phyloP scores from a whole-genome alignment of 2,797 vertebrate species.

The Brotula barbata region DNA sequence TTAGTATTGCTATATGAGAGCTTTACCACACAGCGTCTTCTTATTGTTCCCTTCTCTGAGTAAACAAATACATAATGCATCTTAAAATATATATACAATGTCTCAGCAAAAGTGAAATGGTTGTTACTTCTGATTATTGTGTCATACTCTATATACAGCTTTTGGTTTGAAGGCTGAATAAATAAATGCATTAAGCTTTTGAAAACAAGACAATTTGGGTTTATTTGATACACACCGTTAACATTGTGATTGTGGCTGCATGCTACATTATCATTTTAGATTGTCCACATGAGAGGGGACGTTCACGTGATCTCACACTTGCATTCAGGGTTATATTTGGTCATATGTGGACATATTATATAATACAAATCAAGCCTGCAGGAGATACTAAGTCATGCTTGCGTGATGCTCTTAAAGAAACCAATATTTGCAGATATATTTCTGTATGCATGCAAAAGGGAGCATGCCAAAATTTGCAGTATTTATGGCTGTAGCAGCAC shows the following conservation, averaged over 20 bases:
- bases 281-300: background rate
- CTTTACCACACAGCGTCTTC: background rate
- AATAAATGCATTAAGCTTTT: background rate
- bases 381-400: constrained; percentile 32
- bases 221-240: background rate
- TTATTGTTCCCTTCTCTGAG: background rate
- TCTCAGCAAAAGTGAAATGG: background rate
- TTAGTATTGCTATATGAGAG: background rate
- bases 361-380: constrained; percentile 56
- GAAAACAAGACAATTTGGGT: background rate
- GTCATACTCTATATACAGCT: background rate
- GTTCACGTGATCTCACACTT: constrained; percentile 1
- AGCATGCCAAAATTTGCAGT: constrained; percentile 22
- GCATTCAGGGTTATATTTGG: constrained; percentile 25
- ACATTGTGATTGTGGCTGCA: background rate
- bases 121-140: constrained; percentile 3
- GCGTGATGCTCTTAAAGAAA: constrained; percentile 31
- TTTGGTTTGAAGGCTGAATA: background rate
- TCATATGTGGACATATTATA: constrained; percentile 58
- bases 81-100: background rate
- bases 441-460: background rate
- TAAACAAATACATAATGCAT: background rate
- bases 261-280: background rate
- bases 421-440: background rate
- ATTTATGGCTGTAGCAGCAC: constrained; percentile 24